phyloP scores from a whole-genome alignment of 1,140 invertebrate species.

The Ditylenchus dipsaci region DNA sequence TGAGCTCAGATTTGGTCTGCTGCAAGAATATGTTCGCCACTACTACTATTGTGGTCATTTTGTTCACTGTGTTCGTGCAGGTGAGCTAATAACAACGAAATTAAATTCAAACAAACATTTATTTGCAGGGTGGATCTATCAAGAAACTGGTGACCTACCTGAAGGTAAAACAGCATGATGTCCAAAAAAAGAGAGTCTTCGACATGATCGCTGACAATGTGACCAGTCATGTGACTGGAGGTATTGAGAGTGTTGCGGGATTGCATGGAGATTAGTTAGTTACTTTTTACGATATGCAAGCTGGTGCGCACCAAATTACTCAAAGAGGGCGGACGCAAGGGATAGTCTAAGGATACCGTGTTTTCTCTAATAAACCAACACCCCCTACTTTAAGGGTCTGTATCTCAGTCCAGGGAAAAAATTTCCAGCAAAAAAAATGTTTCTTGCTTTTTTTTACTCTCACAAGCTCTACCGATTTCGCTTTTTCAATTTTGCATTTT shows the following conservation, averaged over 20 bases:
- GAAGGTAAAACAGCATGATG: conserved; percentile 43
- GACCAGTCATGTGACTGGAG: conserved; percentile 39
- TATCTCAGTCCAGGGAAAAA: too few species aligned
- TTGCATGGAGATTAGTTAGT: conserved; percentile 45
- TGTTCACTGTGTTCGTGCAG: conserved; percentile 93
- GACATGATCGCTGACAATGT: conserved; percentile 48
- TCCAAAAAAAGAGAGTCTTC: conserved; percentile 39
- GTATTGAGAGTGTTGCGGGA: conserved; percentile 45
- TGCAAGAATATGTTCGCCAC: conserved; percentile 81
- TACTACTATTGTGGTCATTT: conserved; percentile 92
- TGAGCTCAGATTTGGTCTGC: conserved; percentile 66
- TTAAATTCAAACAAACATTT: not conserved
- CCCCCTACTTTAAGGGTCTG: too few species aligned
- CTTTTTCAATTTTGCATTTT: too few species aligned
- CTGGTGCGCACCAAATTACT: too few species aligned
- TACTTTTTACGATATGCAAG: too few species aligned
- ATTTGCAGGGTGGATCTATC: conserved; percentile 38
- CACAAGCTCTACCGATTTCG: too few species aligned
- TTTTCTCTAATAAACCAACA: too few species aligned
- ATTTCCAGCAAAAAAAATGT: too few species aligned
- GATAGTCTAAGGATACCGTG: too few species aligned
- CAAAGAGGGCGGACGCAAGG: too few species aligned
- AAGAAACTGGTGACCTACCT: conserved; percentile 37
- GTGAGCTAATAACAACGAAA: conserved; percentile 29
- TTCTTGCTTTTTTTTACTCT: too few species aligned